Evolutionary conservation across 2,113 vertebrate genomes (phyloP).

Genomic region (Percopsis transmontana): DNA sequence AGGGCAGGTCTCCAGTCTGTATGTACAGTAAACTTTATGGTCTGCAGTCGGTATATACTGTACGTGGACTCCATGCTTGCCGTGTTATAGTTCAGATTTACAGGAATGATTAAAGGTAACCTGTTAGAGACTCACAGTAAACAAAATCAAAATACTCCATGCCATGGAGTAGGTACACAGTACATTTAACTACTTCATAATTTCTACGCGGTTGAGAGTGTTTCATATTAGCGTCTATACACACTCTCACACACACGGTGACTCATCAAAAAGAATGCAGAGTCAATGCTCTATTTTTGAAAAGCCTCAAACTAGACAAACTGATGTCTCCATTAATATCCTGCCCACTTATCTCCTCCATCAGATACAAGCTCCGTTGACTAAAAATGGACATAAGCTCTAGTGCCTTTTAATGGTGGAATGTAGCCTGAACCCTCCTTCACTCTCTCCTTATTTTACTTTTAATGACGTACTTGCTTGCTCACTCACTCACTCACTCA

Average conservation of each 20-base stretch:
- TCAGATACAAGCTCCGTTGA: conserved; percentile 23
- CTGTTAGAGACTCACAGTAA: no score
- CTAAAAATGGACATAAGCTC: conserved; percentile 63
- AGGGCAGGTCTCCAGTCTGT: conserved; percentile 6
- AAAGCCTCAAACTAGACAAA: conserved; percentile 22
- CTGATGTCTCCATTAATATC: conserved; percentile 48
- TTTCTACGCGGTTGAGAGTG: no score
- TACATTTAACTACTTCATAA: conserved; percentile 1
- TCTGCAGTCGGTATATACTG: no score
- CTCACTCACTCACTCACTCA: neutral
- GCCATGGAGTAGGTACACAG: no score
- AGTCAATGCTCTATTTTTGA: conserved; percentile 31
- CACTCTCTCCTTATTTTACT: neutral
- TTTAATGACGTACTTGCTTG: neutral
- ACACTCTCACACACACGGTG: conserved; percentile 15
- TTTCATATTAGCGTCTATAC: no score
- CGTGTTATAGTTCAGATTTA: no score
- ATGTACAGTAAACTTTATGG: conserved; percentile 9
- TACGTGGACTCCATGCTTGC: neutral
- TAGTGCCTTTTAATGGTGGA: conserved; percentile 70
- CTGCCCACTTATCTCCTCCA: conserved; percentile 31
- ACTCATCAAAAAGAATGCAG: conserved; percentile 23
- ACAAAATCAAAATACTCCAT: no score
- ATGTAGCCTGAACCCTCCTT: conserved; percentile 28
- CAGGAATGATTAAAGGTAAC: no score